Percentiles rank a stretch among this genome's conserved stretches.
phyloP scores from a whole-genome alignment of 2,113 vertebrate genomes.

The Pterocles orientalis region DNA sequence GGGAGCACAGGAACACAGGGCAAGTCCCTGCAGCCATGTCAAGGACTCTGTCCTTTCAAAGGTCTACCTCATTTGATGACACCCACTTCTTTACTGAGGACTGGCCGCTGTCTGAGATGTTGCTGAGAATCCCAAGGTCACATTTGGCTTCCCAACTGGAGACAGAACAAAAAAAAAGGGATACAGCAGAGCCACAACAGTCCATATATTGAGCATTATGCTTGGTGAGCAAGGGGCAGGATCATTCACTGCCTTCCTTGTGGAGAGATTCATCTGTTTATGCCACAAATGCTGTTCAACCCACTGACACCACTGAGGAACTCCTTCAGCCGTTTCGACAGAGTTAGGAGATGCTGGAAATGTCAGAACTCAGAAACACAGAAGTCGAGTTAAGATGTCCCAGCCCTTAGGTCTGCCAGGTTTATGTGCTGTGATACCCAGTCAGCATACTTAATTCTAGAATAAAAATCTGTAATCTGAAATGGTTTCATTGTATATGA shows the following conservation, averaged over 20 bases:
- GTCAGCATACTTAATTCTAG: background rate
- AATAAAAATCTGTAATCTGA: background rate
- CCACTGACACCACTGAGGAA: background rate
- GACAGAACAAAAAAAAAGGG: background rate
- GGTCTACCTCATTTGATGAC: background rate
- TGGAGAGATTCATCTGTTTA: background rate
- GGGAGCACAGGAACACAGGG: rapidly evolving
- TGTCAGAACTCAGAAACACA: background rate
- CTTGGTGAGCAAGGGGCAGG: background rate
- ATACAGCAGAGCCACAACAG: background rate
- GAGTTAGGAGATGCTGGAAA: background rate
- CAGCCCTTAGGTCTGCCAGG: background rate
- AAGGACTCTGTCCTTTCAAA: background rate
- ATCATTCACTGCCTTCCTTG: background rate
- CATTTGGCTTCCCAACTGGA: background rate
- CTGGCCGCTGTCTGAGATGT: background rate
- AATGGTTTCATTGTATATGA: background rate
- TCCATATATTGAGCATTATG: background rate
- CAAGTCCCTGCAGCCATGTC: background rate
- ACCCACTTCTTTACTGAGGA: background rate
- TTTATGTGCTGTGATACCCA: background rate
- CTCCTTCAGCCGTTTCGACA: background rate
- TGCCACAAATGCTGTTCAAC: background rate
- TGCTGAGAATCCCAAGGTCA: background rate
- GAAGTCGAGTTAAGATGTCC: background rate